These are phyloP conservation scores for Tragelaphus eurycerus DNA, from an alignment of 2,797 vertebrate species.

Conservation along the genomic window DNA sequence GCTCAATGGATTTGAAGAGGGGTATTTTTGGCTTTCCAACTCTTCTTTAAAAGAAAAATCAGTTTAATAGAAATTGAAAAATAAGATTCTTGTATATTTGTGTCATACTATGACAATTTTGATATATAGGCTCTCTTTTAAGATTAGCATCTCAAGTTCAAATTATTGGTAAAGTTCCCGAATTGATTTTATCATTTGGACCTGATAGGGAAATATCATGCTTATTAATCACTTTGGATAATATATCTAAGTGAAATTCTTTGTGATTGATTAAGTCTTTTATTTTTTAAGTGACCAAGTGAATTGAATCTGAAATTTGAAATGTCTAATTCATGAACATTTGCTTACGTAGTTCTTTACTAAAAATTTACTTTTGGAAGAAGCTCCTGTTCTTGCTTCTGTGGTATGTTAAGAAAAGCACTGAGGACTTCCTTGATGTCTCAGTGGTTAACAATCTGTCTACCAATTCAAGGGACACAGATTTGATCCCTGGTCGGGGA, in stretches of 20 bases:
- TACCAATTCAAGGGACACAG: background rate
- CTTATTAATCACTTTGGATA: slow-evolving; percentile 61
- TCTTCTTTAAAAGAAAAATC: slow-evolving; percentile 50
- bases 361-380: slow-evolving; percentile 47
- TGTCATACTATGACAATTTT: background rate
- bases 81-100: slow-evolving; percentile 55
- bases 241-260: slow-evolving; percentile 48
- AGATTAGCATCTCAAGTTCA: slow-evolving; percentile 55
- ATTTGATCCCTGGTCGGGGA: background rate
- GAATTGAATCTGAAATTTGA: slow-evolving; percentile 38
- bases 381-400: background rate
- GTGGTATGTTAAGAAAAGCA: background rate
- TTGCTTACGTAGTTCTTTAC: slow-evolving; percentile 33
- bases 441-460: background rate
- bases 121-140: slow-evolving; percentile 38
- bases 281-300: slow-evolving; percentile 40
- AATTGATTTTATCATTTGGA: slow-evolving; percentile 52
- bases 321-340: slow-evolving; percentile 48
- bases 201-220: slow-evolving; percentile 7
- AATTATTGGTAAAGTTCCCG: slow-evolving; percentile 50
- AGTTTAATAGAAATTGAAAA: slow-evolving; percentile 59
- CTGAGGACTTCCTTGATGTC: background rate
- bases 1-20: slow-evolving; percentile 29
- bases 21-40: slow-evolving; percentile 6
- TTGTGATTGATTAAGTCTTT: slow-evolving; percentile 54